Percentiles rank a stretch among this genome's conserved stretches.
phyloP scores from a whole-genome alignment of 23 tunicate species.

The Diplosoma virens region DNA sequence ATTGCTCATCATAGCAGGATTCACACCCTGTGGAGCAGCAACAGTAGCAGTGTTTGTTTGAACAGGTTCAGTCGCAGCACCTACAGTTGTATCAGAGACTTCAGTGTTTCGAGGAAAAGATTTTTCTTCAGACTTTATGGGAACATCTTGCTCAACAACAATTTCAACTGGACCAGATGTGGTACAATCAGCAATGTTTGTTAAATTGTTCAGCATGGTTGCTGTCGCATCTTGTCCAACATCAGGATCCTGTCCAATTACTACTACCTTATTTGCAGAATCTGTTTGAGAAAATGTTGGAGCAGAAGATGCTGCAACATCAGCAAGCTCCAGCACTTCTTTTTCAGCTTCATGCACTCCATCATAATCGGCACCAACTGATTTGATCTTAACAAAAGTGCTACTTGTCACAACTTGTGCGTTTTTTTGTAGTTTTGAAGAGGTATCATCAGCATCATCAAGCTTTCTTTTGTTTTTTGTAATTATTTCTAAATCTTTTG shows the following conservation, averaged over 20 bases:
- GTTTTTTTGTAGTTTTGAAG: neutral
- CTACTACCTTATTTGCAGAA: neutral
- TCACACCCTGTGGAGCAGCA: conserved; percentile 96
- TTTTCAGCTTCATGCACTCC: conserved; percentile 44
- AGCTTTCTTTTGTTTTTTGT: too few species aligned
- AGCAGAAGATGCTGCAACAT: conserved; percentile 47
- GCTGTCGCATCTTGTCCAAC: conserved; percentile 6
- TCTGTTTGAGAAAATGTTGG: conserved; percentile 21
- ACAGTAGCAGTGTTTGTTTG: conserved; percentile 91
- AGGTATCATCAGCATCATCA: neutral
- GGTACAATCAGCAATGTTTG: conserved; percentile 21
- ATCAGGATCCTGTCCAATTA: neutral
- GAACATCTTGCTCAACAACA: conserved; percentile 79
- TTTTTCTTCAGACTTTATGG: conserved; percentile 10
- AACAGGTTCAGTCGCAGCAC: neutral
- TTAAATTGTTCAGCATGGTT: conserved; percentile 24
- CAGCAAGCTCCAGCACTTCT: conserved; percentile 54
- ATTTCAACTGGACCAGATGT: conserved; percentile 69
- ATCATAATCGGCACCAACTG: neutral
- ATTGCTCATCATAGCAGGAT: conserved; percentile 94
- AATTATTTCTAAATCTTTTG: too few species aligned
- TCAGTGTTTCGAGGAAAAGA: neutral
- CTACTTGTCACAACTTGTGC: too few species aligned
- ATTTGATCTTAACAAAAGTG: too few species aligned
- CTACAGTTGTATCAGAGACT: neutral